phyloP scores from a whole-genome alignment of 2,113 vertebrate genomes.

The Trogon surrucura region DNA sequence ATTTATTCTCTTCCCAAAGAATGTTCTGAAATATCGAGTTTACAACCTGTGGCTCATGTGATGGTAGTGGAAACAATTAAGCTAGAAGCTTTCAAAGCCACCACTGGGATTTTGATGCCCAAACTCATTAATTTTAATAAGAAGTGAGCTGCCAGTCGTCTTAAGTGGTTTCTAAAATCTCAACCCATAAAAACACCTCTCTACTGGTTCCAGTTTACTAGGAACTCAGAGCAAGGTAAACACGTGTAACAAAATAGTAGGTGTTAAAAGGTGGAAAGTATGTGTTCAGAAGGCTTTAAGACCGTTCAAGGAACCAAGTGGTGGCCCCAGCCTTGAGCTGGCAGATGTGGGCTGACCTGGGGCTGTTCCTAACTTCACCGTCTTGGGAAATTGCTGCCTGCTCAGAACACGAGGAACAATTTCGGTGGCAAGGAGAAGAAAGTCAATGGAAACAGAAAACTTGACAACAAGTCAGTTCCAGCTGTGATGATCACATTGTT shows the following conservation, averaged over 20 bases:
- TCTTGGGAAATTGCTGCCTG: neutral
- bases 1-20: constrained; percentile 66
- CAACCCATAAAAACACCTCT: constrained; percentile 57
- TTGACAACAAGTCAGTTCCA: neutral
- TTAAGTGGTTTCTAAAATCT: constrained; percentile 67
- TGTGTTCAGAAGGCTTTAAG: neutral
- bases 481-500: neutral
- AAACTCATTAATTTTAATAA: constrained; percentile 68
- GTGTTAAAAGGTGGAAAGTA: constrained; percentile 44
- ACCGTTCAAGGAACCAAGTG: neutral
- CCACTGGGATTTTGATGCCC: constrained; percentile 64
- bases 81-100: constrained; percentile 53
- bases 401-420: neutral
- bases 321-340: neutral
- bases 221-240: constrained; percentile 57
- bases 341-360: neutral
- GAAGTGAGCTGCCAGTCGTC: constrained; percentile 47
- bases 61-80: constrained; percentile 67
- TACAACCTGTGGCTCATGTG: constrained; percentile 65
- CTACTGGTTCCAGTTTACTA: constrained; percentile 38
- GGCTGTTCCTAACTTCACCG: neutral
- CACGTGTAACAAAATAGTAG: constrained; percentile 19
- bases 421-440: neutral
- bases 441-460: neutral
- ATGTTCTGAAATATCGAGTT: constrained; percentile 66